These are phyloP conservation scores for Henicopernis longicauda DNA, from an alignment of 2,113 vertebrate species.

Conservation along the genomic window DNA sequence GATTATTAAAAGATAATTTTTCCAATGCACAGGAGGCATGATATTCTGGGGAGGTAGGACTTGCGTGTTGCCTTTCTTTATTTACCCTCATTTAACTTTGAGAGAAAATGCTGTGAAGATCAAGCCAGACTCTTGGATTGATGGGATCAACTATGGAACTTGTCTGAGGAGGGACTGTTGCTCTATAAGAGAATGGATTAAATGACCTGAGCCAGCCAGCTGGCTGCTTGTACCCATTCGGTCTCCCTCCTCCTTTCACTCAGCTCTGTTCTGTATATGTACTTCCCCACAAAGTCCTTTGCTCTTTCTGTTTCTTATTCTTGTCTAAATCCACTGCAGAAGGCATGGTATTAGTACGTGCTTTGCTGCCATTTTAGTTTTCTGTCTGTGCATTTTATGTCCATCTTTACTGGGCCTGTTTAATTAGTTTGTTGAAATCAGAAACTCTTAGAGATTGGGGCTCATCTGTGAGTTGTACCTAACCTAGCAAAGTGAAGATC, in stretches of 20 bases:
- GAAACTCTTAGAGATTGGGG: rapidly evolving
- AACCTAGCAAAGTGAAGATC: background rate
- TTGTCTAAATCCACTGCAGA: background rate
- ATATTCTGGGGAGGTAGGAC: background rate
- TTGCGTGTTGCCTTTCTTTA: background rate
- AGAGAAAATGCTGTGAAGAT: background rate
- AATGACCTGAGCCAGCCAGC: background rate
- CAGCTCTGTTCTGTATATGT: background rate
- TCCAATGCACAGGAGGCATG: background rate
- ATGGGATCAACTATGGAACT: background rate
- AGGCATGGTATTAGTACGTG: rapidly evolving
- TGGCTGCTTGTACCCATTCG: rapidly evolving
- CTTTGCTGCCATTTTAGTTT: background rate
- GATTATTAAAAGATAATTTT: background rate
- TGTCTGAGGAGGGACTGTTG: background rate
- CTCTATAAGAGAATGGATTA: background rate
- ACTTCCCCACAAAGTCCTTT: background rate
- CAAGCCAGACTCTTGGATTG: background rate
- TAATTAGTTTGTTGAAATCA: background rate
- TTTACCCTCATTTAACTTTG: background rate
- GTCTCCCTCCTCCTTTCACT: background rate
- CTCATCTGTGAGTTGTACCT: background rate
- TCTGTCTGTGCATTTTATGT: background rate
- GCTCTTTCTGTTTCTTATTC: background rate
- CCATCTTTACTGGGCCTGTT: background rate